Conservation (phyloP, 2,888 invertebrate genomes). For the Acrobasis suavella region DNA sequence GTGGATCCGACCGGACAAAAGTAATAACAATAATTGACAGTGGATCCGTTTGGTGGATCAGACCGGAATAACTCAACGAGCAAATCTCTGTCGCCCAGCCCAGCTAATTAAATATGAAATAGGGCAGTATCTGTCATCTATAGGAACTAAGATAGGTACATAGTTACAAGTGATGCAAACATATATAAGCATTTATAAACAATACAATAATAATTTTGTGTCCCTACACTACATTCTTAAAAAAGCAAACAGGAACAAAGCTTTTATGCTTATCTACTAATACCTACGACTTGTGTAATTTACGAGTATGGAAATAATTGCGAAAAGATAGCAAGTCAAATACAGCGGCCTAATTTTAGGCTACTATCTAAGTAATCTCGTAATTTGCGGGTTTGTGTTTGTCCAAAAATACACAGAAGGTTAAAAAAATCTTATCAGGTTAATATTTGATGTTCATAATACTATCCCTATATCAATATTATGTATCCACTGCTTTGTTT, state of each 20-base stretch:
- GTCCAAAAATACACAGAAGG: constrained; percentile 4
- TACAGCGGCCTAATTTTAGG: constrained; percentile 9
- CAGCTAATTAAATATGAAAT: too few relatives aligned
- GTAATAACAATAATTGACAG: too few relatives aligned
- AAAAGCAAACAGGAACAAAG: background rate
- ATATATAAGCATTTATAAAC: too few relatives aligned
- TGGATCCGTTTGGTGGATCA: too few relatives aligned
- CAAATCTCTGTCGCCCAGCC: too few relatives aligned
- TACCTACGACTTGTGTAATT: constrained; percentile 1
- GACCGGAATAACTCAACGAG: too few relatives aligned
- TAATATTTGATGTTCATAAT: constrained; percentile 6
- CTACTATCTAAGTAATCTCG: constrained; percentile 9
- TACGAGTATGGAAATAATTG: background rate
- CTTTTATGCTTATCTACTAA: background rate
- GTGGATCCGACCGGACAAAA: too few relatives aligned
- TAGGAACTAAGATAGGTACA: too few relatives aligned
- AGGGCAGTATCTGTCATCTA: too few relatives aligned
- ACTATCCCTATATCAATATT: constrained; percentile 2
- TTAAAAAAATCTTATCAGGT: constrained; percentile 10
- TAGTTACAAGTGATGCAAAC: too few relatives aligned
- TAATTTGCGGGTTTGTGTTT: constrained; percentile 17
- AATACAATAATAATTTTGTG: too few relatives aligned
- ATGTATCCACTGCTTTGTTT: background rate
- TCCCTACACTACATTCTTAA: too few relatives aligned
- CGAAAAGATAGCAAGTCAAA: constrained; percentile 1